Conservation (phyloP, 2,113 vertebrate genomes). For the Hemicordylus capensis region DNA sequence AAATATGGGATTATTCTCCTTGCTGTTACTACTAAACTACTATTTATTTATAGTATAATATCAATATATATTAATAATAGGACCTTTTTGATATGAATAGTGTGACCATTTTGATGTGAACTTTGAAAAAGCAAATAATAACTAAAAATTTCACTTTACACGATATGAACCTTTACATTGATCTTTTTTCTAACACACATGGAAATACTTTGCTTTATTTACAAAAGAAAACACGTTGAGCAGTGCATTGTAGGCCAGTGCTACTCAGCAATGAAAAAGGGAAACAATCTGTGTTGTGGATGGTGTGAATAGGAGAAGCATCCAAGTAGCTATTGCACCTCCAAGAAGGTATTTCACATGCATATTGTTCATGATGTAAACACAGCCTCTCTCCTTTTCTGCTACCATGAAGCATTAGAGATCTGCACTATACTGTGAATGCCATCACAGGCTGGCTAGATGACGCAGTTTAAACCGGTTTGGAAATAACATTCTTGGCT, state of each 20-base stretch:
- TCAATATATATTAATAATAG: too few relatives aligned
- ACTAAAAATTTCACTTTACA: neutral
- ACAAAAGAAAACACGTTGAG: neutral
- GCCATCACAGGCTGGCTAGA: neutral
- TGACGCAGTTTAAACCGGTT: neutral
- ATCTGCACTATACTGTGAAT: neutral
- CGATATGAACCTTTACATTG: neutral
- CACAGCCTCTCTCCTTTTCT: neutral
- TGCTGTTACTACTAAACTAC: slow-evolving; percentile 29
- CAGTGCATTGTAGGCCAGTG: neutral
- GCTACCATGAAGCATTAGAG: neutral
- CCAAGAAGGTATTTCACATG: too few relatives aligned
- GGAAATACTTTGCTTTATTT: neutral
- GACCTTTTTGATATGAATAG: neutral
- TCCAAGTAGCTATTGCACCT: neutral
- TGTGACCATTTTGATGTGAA: neutral
- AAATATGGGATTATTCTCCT: slow-evolving; percentile 36
- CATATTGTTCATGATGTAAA: neutral
- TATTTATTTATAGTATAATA: neutral
- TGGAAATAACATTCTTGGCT: neutral
- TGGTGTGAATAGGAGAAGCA: neutral
- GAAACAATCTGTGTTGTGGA: neutral
- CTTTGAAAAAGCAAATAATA: neutral
- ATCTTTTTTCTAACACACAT: neutral
- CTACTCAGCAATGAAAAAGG: neutral